Percentiles rank a stretch among this genome's conserved stretches.
phyloP scores from a whole-genome alignment of 2,888 invertebrate genomes.

The Drosophila multiciliata region DNA sequence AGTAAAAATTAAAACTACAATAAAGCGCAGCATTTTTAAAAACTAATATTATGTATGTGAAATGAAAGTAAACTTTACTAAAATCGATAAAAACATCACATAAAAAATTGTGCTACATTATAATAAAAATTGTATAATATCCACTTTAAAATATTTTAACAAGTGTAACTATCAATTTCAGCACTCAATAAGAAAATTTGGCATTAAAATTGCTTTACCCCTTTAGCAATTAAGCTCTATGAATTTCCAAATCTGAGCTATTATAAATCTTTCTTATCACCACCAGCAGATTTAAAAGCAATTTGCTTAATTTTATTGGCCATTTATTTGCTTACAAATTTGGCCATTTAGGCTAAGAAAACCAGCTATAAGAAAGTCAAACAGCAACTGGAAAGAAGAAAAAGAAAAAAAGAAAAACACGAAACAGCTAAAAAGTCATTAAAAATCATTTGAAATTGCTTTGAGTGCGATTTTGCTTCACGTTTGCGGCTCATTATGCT shows the following conservation, averaged over 20 bases:
- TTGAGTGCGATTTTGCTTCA: conserved; percentile 66
- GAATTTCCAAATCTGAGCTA: not conserved
- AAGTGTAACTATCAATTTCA: not conserved
- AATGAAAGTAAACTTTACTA: not conserved
- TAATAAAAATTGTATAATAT: not conserved
- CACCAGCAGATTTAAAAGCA: not conserved
- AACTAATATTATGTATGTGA: not conserved
- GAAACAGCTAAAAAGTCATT: conserved; percentile 61
- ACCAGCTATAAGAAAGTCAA: conserved; percentile 7
- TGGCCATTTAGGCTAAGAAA: conserved; percentile 19
- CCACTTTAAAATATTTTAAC: not conserved
- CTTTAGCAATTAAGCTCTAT: not conserved
- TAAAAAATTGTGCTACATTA: not conserved
- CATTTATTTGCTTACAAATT: conserved; percentile 29
- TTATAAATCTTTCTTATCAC: not conserved
- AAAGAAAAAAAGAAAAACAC: conserved; percentile 12
- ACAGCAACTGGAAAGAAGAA: conserved; percentile 17
- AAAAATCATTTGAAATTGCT: conserved; percentile 72
- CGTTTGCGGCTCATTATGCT: conserved; percentile 65
- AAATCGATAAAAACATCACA: not conserved
- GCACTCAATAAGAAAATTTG: not conserved
- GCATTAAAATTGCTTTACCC: too few relatives aligned
- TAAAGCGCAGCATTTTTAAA: too few relatives aligned
- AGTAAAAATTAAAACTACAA: too few relatives aligned
- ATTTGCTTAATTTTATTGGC: conserved; percentile 18